These are phyloP conservation scores for Crypturellus tataupa DNA, from an alignment of 2,797 vertebrate genomes.

Conservation along the genomic window DNA sequence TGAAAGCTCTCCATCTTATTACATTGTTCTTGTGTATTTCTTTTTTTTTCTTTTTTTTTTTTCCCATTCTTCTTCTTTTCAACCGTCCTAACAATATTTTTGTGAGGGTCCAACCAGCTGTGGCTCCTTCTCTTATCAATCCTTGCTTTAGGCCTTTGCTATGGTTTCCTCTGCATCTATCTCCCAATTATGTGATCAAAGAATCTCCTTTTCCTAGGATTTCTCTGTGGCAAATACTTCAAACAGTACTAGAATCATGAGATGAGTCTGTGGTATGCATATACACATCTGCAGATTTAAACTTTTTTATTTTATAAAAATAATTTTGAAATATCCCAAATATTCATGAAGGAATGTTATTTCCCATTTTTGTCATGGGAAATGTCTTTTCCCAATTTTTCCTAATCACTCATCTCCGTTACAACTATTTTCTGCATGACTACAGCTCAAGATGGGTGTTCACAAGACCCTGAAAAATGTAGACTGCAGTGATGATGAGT, in stretches of 20 bases:
- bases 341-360: fast-evolving
- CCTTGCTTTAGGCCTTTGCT: not conserved
- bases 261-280: not conserved
- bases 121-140: not conserved
- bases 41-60: not conserved
- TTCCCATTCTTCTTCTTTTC: not conserved
- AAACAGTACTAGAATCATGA: not conserved
- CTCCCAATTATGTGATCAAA: not conserved
- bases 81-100: not conserved
- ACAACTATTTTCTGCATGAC: not conserved
- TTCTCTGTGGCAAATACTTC: not conserved
- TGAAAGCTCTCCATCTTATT: not conserved
- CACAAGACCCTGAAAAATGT: fast-evolving
- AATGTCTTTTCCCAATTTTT: not conserved
- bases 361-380: not conserved
- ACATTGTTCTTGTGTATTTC: not conserved
- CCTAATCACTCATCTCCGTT: not conserved
- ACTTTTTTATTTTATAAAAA: not conserved
- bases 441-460: not conserved
- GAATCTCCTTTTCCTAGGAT: not conserved
- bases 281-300: not conserved
- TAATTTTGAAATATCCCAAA: not conserved
- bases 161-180: not conserved
- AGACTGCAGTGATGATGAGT: not conserved
- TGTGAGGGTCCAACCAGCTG: not conserved